Evolutionary conservation across 2,113 vertebrate species (phyloP).

Genomic region (Chloroceryle aenea): DNA sequence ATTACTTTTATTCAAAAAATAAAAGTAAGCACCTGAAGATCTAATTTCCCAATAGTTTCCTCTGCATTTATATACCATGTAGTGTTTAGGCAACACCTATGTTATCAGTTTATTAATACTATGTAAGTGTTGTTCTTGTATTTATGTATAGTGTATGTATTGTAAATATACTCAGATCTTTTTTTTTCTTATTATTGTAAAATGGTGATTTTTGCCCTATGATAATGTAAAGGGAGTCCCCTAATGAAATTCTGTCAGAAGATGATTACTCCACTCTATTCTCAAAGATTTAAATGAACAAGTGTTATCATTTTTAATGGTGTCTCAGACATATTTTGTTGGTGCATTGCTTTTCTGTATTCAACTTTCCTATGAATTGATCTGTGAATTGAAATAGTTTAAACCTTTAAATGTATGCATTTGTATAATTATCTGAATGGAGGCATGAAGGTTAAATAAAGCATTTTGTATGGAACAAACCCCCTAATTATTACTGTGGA

Average conservation of each 20-base stretch:
- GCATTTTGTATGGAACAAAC: conserved; percentile 98
- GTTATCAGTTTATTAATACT: conserved; percentile 97
- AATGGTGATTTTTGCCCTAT: conserved; percentile 91
- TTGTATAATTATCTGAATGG: conserved; percentile 99
- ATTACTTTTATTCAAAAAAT: conserved; percentile 65
- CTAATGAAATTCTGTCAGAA: conserved; percentile 89
- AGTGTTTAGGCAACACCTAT: conserved; percentile 91
- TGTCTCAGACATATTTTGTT: conserved; percentile 96
- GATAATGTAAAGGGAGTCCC: conserved; percentile 91
- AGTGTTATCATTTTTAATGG: conserved; percentile 90
- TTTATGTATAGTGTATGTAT: conserved; percentile 99
- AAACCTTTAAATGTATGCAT: conserved; percentile 98
- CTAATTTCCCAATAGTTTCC: conserved; percentile 88
- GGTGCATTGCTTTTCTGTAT: conserved; percentile 97
- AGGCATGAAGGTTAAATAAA: conserved; percentile 99
- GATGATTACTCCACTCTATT: conserved; percentile 89
- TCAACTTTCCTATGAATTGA: conserved; percentile 97
- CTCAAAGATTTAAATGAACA: conserved; percentile 90
- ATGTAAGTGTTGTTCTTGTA: conserved; percentile 99
- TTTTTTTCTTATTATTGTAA: conserved; percentile 91
- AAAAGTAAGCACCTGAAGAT: conserved; percentile 75
- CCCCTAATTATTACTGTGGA: conserved; percentile 75
- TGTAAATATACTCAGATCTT: conserved; percentile 99
- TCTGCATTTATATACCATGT: conserved; percentile 89
- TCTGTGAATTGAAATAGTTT: conserved; percentile 99